Percentiles rank a stretch among this genome's conserved stretches.
These are phyloP conservation scores for Stenotaenia linearis DNA, from an alignment of 2,888 invertebrate genomes.

Conservation along the genomic window DNA sequence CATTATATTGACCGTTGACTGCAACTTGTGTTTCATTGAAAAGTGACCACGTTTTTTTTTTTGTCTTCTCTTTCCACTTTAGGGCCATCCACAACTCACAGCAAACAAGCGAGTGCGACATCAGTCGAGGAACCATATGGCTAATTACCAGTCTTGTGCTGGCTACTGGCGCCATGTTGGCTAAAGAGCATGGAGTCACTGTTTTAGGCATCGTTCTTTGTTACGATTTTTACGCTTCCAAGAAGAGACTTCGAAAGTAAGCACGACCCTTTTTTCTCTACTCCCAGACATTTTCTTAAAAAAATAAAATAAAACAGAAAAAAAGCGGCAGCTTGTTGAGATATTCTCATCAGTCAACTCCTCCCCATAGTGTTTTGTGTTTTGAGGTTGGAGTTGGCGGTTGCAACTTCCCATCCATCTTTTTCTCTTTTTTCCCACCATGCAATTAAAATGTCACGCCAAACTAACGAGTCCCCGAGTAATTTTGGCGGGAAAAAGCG, in stretches of 20 bases:
- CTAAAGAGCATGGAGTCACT: constrained; percentile 37
- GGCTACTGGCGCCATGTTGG: constrained; percentile 37
- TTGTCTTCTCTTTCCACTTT: constrained; percentile 24
- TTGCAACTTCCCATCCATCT: constrained; percentile 16
- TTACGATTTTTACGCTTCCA: constrained; percentile 33
- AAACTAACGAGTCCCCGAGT: constrained; percentile 26
- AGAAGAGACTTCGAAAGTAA: constrained; percentile 34
- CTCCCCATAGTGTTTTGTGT: constrained; percentile 8
- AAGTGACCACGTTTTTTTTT: constrained; percentile 2
- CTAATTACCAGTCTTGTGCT: constrained; percentile 30
- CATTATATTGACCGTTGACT: neutral
- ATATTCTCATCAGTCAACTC: neutral
- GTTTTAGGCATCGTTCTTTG: constrained; percentile 33
- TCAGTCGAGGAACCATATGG: constrained; percentile 26
- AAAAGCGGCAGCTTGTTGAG: neutral
- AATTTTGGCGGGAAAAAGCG: constrained; percentile 16
- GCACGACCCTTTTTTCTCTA: neutral
- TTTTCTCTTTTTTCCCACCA: neutral
- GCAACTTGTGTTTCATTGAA: neutral
- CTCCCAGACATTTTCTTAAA: neutral
- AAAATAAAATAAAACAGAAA: neutral
- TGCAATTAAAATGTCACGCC: constrained; percentile 15
- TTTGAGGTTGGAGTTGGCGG: constrained; percentile 17
- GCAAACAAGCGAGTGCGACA: constrained; percentile 3
- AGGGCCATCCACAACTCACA: constrained; percentile 24